Evolutionary conservation across 1,140 invertebrate genomes (phyloP).

Genomic region (Leptonema lineaticorne): DNA sequence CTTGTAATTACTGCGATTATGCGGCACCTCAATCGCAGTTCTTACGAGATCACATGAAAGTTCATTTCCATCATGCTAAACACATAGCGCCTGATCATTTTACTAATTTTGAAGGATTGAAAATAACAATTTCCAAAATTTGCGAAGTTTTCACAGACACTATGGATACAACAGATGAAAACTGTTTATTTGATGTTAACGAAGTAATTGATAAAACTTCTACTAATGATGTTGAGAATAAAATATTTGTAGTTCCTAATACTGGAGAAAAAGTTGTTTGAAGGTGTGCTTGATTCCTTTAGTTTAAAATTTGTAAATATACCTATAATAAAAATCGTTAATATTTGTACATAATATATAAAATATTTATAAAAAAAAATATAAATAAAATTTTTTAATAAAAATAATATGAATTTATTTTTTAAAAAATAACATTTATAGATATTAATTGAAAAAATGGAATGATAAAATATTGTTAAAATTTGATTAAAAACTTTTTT

Average conservation of each 20-base stretch:
- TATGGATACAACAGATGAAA: slow-evolving; percentile 44
- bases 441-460: too few relatives aligned
- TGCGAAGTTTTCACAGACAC: slow-evolving; percentile 44
- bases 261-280: slow-evolving; percentile 52
- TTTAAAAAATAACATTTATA: too few relatives aligned
- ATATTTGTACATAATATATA: too few relatives aligned
- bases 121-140: slow-evolving; percentile 52
- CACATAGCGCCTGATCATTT: slow-evolving; percentile 63
- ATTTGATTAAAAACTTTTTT: too few relatives aligned
- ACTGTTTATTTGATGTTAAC: slow-evolving; percentile 46
- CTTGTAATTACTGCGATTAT: slow-evolving; percentile 83
- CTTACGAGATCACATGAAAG: slow-evolving; percentile 75
- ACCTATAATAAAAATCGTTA: too few relatives aligned
- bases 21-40: slow-evolving; percentile 76
- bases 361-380: too few relatives aligned
- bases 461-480: too few relatives aligned
- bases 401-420: too few relatives aligned
- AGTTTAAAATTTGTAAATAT: too few relatives aligned
- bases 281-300: too few relatives aligned
- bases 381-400: too few relatives aligned
- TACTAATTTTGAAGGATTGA: slow-evolving; percentile 59
- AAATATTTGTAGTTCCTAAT: slow-evolving; percentile 58
- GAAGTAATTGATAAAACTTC: slow-evolving; percentile 47
- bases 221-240: slow-evolving; percentile 51
- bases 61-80: slow-evolving; percentile 70